Conservation (phyloP, 2,113 vertebrate species). For the Datnioides undecimradiatus region DNA sequence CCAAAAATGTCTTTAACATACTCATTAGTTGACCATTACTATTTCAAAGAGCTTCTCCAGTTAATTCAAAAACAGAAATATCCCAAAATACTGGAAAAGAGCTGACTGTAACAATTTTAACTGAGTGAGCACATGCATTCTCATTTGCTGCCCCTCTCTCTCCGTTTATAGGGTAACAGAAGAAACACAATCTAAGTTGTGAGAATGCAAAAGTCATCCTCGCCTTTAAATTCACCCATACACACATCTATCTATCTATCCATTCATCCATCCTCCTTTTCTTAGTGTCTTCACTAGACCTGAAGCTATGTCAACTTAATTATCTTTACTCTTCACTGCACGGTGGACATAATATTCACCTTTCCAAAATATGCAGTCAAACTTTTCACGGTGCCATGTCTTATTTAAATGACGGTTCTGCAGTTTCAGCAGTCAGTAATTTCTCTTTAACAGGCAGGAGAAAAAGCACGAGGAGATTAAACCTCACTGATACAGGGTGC, state of each 20-base stretch:
- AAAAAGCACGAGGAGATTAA: conserved; percentile 17
- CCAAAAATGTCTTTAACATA: no score
- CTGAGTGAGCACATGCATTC: not conserved
- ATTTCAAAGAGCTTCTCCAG: not conserved
- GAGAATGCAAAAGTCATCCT: not conserved
- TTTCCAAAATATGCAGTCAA: conserved; percentile 55
- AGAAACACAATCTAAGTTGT: not conserved
- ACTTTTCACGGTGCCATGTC: conserved; percentile 50
- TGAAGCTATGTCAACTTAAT: conserved; percentile 55
- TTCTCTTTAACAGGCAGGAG: conserved; percentile 17
- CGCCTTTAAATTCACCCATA: no score
- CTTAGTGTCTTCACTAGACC: not conserved
- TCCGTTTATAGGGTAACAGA: not conserved
- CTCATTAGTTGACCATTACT: no score
- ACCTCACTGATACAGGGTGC: not conserved
- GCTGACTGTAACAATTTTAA: not conserved
- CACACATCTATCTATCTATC: not conserved
- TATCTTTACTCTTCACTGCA: conserved; percentile 47
- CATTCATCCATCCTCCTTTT: not conserved
- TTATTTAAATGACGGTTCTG: conserved; percentile 59
- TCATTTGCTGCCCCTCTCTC: not conserved
- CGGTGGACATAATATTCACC: conserved; percentile 32
- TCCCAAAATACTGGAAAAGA: not conserved
- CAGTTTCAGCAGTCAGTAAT: conserved; percentile 44
- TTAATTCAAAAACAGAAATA: not conserved